These are phyloP conservation scores for Pogonomyrmex californicus DNA, from an alignment of 1,140 invertebrate genomes.

Conservation along the genomic window DNA sequence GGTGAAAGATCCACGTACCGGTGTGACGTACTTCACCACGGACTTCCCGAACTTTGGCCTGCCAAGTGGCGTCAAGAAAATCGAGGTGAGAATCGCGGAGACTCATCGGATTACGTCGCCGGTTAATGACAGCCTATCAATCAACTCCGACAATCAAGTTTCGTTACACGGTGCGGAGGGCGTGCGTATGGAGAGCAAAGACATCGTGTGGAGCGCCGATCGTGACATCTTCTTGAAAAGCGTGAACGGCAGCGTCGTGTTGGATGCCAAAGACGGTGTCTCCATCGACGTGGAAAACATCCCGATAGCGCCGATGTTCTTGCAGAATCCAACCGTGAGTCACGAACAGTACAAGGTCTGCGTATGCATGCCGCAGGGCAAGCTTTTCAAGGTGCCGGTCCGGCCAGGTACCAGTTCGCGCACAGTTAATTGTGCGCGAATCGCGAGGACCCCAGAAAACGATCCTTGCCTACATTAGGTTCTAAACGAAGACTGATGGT, in stretches of 20 bases:
- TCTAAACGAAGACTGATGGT: not conserved
- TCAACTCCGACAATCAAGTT: conserved; percentile 89
- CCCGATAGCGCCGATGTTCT: conserved; percentile 89
- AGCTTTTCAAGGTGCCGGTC: conserved; percentile 92
- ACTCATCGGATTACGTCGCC: conserved; percentile 92
- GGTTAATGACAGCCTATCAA: conserved; percentile 89
- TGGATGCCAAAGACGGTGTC: conserved; percentile 91
- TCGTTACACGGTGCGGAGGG: conserved; percentile 90
- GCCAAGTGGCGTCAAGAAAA: conserved; percentile 89
- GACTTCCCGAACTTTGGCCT: conserved; percentile 91
- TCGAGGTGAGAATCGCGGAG: conserved; percentile 90
- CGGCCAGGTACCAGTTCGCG: conserved; percentile 86
- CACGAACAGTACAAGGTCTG: conserved; percentile 93
- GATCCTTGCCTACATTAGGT: conserved; percentile 90
- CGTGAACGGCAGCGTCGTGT: conserved; percentile 92
- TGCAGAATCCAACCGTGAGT: conserved; percentile 78
- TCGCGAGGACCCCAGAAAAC: conserved; percentile 88
- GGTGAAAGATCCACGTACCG: conserved; percentile 89
- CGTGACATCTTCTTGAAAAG: conserved; percentile 93
- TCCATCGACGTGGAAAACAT: conserved; percentile 91
- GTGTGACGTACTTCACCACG: conserved; percentile 91
- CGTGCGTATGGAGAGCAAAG: conserved; percentile 88
- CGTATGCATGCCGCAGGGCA: conserved; percentile 95
- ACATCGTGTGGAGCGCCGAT: conserved; percentile 91
- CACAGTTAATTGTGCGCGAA: conserved; percentile 89